phyloP scores from a whole-genome alignment of 2,888 invertebrate species.

The Plagodis pulveraria region DNA sequence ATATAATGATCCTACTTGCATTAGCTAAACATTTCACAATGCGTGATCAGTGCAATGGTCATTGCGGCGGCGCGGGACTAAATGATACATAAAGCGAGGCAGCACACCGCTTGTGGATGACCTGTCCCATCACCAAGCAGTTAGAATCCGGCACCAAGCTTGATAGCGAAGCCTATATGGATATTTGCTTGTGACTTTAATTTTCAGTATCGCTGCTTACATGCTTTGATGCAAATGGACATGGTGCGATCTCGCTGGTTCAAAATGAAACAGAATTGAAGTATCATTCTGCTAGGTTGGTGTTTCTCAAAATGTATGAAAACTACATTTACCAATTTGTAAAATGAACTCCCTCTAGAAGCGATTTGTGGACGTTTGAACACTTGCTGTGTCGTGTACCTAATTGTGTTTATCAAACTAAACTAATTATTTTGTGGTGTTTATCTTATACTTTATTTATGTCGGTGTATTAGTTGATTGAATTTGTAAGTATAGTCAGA shows the following conservation, averaged over 20 bases:
- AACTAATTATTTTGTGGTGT: slow-evolving; percentile 25
- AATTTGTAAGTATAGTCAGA: slow-evolving; percentile 56
- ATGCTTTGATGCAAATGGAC: slow-evolving; percentile 71
- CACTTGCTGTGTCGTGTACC: slow-evolving; percentile 24
- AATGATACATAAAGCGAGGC: slow-evolving; percentile 59
- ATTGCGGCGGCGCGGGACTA: slow-evolving; percentile 38
- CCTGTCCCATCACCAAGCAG: slow-evolving; percentile 63
- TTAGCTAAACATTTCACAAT: slow-evolving; percentile 38
- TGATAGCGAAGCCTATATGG: slow-evolving; percentile 61
- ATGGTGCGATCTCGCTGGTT: slow-evolving; percentile 34
- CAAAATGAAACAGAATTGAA: slow-evolving; percentile 17
- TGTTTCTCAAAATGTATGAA: slow-evolving; percentile 1
- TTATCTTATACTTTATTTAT: slow-evolving; percentile 44
- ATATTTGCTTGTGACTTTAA: slow-evolving; percentile 48
- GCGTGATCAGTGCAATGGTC: slow-evolving; percentile 50
- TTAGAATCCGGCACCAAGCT: slow-evolving; percentile 68
- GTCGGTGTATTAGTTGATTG: slow-evolving; percentile 47
- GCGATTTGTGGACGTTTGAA: slow-evolving; percentile 15
- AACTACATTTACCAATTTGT: slow-evolving; percentile 19
- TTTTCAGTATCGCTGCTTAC: slow-evolving; percentile 60
- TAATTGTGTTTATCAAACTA: slow-evolving; percentile 17
- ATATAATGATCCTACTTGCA: slow-evolving; percentile 48
- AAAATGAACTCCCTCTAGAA: slow-evolving; percentile 7
- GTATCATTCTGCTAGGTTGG: slow-evolving; percentile 4
- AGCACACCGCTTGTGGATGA: slow-evolving; percentile 56